Evolutionary conservation across 2,888 invertebrate genomes (phyloP).

Genomic region (Erebia palarica): DNA sequence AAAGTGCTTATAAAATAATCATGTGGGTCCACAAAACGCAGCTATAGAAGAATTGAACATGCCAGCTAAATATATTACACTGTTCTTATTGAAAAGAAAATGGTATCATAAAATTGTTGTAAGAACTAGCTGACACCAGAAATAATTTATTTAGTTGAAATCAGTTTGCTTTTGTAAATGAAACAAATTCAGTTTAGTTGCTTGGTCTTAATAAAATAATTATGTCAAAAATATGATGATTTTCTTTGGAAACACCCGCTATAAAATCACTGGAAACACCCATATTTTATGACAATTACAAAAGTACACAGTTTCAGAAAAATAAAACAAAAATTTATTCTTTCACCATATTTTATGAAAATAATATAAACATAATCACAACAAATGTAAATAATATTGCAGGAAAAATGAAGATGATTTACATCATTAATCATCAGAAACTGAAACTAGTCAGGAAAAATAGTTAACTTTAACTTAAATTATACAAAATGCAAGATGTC

Average conservation of each 20-base stretch:
- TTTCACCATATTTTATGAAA: constrained; percentile 7
- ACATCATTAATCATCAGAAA: neutral
- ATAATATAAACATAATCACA: constrained; percentile 23
- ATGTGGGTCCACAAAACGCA: neutral
- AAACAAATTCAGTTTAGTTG: constrained; percentile 22
- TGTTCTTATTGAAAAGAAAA: neutral
- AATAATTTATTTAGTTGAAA: constrained; percentile 23
- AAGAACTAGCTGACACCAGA: constrained; percentile 1
- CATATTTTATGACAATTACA: neutral
- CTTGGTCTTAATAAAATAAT: constrained; percentile 29
- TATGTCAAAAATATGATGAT: neutral
- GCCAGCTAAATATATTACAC: neutral
- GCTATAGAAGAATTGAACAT: neutral
- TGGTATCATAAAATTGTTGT: neutral
- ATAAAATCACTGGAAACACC: neutral
- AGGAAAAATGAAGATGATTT: constrained; percentile 5
- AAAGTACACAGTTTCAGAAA: neutral
- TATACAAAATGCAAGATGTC: neutral
- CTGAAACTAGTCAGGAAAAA: neutral
- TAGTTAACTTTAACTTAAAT: neutral
- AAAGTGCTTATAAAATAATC: neutral
- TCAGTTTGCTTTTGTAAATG: constrained; percentile 15
- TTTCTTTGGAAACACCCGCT: neutral
- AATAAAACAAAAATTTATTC: constrained; percentile 16
- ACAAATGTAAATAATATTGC: constrained; percentile 20